Conservation (phyloP, 2,888 invertebrate genomes). For the Pyrocoelia pectoralis region DNA sequence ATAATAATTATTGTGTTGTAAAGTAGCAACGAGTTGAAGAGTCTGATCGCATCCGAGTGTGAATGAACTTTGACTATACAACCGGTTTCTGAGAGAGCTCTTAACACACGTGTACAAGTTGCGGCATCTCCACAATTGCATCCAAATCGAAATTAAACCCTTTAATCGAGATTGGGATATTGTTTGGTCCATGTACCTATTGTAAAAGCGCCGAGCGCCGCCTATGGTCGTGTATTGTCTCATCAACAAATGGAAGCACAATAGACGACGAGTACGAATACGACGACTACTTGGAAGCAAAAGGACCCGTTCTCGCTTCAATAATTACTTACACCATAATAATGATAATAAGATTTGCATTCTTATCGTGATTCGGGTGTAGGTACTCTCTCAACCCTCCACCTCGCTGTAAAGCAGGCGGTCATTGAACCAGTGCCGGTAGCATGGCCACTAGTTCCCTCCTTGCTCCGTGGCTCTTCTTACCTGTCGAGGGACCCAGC, state of each 20-base stretch:
- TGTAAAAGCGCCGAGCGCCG: conserved; percentile 11
- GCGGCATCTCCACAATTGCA: conserved; percentile 42
- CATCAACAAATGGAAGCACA: conserved; percentile 18
- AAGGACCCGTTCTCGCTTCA: conserved; percentile 15
- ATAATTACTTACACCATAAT: conserved; percentile 29
- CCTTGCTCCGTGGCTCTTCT: conserved; percentile 49
- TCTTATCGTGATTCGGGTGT: conserved; percentile 50
- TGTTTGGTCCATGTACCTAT: conserved; percentile 4
- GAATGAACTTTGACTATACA: conserved; percentile 55
- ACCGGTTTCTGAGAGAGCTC: conserved; percentile 53
- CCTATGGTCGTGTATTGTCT: conserved; percentile 20
- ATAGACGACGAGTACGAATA: too few relatives aligned
- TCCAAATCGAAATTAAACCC: conserved; percentile 32
- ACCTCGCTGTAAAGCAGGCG: conserved; percentile 60
- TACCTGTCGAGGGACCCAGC: conserved; percentile 57
- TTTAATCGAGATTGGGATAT: conserved; percentile 14
- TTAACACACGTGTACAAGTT: conserved; percentile 45
- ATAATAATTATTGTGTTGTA: conserved; percentile 54
- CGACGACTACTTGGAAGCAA: conserved; percentile 2
- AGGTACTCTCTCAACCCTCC: conserved; percentile 42
- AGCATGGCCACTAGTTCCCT: conserved; percentile 55
- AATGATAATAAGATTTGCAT: conserved; percentile 47
- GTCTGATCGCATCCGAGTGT: conserved; percentile 51
- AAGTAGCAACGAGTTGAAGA: conserved; percentile 43
- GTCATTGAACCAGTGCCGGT: conserved; percentile 61